Conservation (phyloP, 1,140 invertebrate genomes). For the Leptinotarsa undecemlineata region DNA sequence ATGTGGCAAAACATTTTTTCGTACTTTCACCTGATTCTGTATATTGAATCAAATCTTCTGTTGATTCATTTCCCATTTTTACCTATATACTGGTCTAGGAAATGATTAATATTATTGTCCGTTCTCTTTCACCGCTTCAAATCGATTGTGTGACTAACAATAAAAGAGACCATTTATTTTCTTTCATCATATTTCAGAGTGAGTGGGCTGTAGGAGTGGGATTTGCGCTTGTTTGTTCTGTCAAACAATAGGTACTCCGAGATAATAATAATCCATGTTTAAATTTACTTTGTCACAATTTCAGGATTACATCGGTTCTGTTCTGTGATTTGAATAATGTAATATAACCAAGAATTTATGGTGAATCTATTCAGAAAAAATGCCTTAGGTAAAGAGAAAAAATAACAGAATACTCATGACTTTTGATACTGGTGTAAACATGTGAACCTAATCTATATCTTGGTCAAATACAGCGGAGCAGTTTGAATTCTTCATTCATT, state of each 20-base stretch:
- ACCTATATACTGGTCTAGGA: background rate
- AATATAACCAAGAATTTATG: background rate
- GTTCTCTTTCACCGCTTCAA: background rate
- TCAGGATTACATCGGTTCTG: background rate
- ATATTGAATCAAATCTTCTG: background rate
- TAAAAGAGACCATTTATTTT: background rate
- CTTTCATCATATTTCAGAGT: constrained; percentile 1
- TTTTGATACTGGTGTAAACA: too few species aligned
- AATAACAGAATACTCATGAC: too few species aligned
- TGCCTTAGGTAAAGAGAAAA: background rate
- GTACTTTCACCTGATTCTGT: too few species aligned
- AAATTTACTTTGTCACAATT: constrained; percentile 11
- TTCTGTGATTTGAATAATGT: background rate
- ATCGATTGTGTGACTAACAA: constrained; percentile 3
- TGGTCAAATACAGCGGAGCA: too few species aligned
- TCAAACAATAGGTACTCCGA: constrained; percentile 18
- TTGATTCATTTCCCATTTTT: background rate
- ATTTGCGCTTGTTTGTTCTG: constrained; percentile 7
- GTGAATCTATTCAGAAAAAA: background rate
- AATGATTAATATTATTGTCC: background rate
- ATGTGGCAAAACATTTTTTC: too few species aligned
- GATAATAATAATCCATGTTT: constrained; percentile 14
- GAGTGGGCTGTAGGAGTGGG: constrained; percentile 4
- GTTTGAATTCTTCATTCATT: too few species aligned
- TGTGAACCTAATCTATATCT: too few species aligned